Base-by-base conservation (phyloP, 2,797 vertebrate species). In the Aldrovandia affinis region DNA sequence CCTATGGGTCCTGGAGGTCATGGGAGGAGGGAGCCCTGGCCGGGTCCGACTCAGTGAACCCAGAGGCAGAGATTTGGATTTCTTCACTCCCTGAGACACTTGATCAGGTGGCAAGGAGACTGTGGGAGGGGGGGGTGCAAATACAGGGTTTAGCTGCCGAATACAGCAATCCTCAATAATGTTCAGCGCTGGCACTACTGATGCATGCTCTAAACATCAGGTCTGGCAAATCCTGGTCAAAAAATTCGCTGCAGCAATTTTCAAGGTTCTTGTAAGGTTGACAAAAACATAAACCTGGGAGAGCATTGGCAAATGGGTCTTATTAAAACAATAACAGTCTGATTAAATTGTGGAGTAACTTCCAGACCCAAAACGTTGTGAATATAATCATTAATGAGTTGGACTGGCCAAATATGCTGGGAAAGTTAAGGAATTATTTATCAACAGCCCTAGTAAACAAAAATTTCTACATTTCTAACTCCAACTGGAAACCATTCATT, bases 11-110 rank as follows among this genome's bases (percentile, higher is more conserved):
- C 88, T 90, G 55, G 84, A 91, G 30, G 79, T 50, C 86, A 89
- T 83, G 12, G 88, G 87, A 36, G 91, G 86, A 9, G 92, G 93
- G 59, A 93, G 88, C 88, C 88, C 75, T 50, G 90, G 86, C 63
- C 89, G 61, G 83, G 86, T 50, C 5, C 87, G 93, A 65, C 83
- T 86, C 54, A 92, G 36, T 82, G 91, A 87, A 28, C 89, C 92
- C 84, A 93, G 91, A 84, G 93, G 93, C 86, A 93, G 59, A 36
- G 93, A 93, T 86, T 94, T 95, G 52, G 92, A 92, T 88, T 95
- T 95, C 89, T 91, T 94, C 82, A 92, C 88, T 80, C 89, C 91
- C 85, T 94, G 91, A 81, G 90, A 91, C 54, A 89, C 88, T 83
- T 89, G 87, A 84, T 89, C 88, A 75, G 91, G 87, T 84, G 92